A percentile compares a stretch with the other conserved stretches of the same genome.
These are phyloP conservation scores for Zosterops japonicus DNA, from an alignment of 2,113 vertebrate genomes.

Conservation along the genomic window DNA sequence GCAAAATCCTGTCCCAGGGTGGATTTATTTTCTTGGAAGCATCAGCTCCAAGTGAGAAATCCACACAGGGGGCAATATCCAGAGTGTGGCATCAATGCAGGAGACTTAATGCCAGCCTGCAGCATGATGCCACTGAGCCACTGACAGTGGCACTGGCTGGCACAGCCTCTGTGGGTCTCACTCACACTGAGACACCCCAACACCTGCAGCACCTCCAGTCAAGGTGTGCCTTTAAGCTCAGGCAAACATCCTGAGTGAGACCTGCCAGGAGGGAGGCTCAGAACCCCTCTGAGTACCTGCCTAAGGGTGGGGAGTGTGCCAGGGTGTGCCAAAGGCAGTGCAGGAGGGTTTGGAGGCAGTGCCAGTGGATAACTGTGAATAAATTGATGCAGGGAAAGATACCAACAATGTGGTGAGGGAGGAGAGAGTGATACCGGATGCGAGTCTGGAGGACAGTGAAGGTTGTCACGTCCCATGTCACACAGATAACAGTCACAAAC, in stretches of 20 bases:
- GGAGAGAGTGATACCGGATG: background rate
- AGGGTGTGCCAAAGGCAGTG: background rate
- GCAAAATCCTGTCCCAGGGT: background rate
- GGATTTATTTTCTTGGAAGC: background rate
- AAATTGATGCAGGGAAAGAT: background rate
- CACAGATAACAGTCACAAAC: background rate
- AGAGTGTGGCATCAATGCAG: background rate
- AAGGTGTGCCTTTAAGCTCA: background rate
- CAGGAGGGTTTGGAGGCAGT: background rate
- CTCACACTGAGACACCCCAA: background rate
- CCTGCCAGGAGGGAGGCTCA: background rate
- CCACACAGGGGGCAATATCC: background rate
- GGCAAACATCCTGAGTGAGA: rapidly evolving
- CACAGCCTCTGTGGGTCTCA: background rate
- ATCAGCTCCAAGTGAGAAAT: background rate
- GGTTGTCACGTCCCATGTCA: slow-evolving; percentile 13
- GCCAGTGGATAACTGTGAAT: background rate
- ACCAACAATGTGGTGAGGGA: background rate
- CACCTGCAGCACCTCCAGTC: background rate
- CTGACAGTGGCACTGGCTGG: background rate
- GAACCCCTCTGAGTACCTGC: background rate
- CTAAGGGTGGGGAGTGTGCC: background rate
- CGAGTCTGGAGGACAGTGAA: background rate
- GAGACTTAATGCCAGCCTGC: background rate
- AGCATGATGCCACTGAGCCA: rapidly evolving